A percentile compares a stretch with the other conserved stretches of the same genome.
Conservation (phyloP, 2,113 vertebrate genomes). For the Cyanocitta stelleri region DNA sequence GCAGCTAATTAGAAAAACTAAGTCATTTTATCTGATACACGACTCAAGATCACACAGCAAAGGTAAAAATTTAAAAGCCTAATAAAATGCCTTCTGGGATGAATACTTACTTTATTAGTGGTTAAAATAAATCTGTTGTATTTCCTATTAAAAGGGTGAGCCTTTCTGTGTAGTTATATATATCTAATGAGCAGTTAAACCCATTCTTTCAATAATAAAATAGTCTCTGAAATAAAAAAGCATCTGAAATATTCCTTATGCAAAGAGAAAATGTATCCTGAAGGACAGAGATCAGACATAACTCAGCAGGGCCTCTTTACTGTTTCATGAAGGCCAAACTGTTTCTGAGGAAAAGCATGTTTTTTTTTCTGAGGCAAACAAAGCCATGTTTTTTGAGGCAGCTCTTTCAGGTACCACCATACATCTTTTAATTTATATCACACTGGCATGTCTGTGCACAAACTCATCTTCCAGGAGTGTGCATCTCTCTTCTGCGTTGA, state of each 20-base stretch:
- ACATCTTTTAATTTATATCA: not conserved
- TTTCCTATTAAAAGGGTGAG: not conserved
- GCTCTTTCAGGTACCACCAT: not conserved
- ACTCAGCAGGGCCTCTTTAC: not conserved
- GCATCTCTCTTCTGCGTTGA: not conserved
- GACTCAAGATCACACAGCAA: not conserved
- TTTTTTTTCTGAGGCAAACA: not conserved
- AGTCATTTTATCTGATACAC: not conserved
- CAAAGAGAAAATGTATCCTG: not conserved
- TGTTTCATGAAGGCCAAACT: not conserved
- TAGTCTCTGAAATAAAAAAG: not conserved
- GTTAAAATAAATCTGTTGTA: not conserved
- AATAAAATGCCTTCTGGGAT: slow-evolving; percentile 3
- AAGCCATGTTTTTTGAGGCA: not conserved
- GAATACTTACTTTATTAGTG: not conserved
- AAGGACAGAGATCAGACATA: not conserved
- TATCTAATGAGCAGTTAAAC: not conserved
- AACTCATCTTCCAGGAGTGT: not conserved
- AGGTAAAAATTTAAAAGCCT: slow-evolving; percentile 33
- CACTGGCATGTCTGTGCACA: not conserved
- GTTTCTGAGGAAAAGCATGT: not conserved
- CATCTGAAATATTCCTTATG: not conserved
- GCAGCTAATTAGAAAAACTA: not conserved
- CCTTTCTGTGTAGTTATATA: not conserved
- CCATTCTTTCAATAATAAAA: slow-evolving; percentile 5